Evolutionary conservation across 1,140 invertebrate species (phyloP).

Genomic region (Ceratosolen fusciceps): DNA sequence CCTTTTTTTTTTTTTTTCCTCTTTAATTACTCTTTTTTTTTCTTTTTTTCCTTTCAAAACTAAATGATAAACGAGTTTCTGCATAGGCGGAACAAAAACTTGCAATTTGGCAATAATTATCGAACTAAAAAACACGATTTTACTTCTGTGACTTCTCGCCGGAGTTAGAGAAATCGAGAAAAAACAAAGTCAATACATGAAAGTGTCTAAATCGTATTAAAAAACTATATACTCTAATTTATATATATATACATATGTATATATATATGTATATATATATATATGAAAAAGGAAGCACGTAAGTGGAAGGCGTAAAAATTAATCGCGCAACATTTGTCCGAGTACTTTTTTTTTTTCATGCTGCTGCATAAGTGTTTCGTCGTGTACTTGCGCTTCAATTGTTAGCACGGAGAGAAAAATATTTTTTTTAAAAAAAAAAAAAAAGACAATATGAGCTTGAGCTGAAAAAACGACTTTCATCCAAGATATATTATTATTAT

Average conservation of each 20-base stretch:
- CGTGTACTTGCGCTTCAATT: slow-evolving; percentile 14
- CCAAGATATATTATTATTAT: too few relatives aligned
- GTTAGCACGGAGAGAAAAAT: slow-evolving; percentile 27
- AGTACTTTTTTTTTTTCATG: slow-evolving; percentile 24
- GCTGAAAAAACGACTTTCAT: slow-evolving; percentile 32
- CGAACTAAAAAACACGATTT: slow-evolving; percentile 46
- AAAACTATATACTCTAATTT: slow-evolving; percentile 30
- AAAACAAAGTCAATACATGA: slow-evolving; percentile 45
- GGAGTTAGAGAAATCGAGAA: slow-evolving; percentile 36
- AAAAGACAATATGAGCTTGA: slow-evolving; percentile 37
- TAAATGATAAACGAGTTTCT: slow-evolving; percentile 14
- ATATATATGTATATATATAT: too few relatives aligned
- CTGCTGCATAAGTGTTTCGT: slow-evolving; percentile 26
- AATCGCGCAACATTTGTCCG: slow-evolving; percentile 31
- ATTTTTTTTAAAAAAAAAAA: too few relatives aligned
- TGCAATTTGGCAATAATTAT: slow-evolving; percentile 44
- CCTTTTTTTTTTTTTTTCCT: background rate
- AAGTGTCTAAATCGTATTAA: slow-evolving; percentile 38
- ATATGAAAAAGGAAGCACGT: slow-evolving; percentile 43
- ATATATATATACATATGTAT: too few relatives aligned
- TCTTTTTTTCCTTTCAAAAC: background rate
- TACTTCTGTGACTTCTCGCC: slow-evolving; percentile 27
- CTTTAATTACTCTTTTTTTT: background rate
- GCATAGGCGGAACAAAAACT: slow-evolving; percentile 36
- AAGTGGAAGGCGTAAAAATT: slow-evolving; percentile 45